phyloP scores from a whole-genome alignment of 1,140 invertebrate species.

The Bilobella aurantiaca region DNA sequence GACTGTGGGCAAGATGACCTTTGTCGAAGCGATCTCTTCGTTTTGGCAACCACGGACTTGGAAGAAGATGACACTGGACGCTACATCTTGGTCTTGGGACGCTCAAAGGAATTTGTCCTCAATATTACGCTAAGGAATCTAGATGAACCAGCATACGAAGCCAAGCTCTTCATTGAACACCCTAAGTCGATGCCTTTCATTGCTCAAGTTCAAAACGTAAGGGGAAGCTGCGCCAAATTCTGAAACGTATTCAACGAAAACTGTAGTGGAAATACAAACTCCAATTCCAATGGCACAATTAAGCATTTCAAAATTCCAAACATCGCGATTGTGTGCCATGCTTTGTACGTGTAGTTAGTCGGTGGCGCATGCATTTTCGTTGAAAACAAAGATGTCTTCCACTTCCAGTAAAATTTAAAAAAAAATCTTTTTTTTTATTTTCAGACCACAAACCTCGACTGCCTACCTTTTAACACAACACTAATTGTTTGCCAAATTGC shows the following conservation, averaged over 20 bases:
- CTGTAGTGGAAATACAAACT: too few relatives aligned
- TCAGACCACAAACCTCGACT: constrained; percentile 23
- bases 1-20: constrained; percentile 83
- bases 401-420: background rate
- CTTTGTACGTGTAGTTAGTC: too few relatives aligned
- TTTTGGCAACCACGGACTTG: constrained; percentile 55
- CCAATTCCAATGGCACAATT: too few relatives aligned
- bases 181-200: constrained; percentile 69
- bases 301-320: too few relatives aligned
- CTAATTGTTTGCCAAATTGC: constrained; percentile 69
- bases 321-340: too few relatives aligned
- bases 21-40: constrained; percentile 72
- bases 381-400: too few relatives aligned
- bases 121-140: constrained; percentile 63
- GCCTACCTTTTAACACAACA: constrained; percentile 50
- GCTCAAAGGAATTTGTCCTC: constrained; percentile 63
- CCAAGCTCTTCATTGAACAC: constrained; percentile 67
- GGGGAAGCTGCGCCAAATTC: constrained; percentile 8
- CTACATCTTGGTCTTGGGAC: constrained; percentile 53
- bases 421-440: constrained; percentile 21
- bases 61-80: constrained; percentile 38
- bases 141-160: constrained; percentile 83
- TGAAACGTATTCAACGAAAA: background rate
- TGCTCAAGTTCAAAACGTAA: constrained; percentile 45
- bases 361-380: too few relatives aligned